phyloP scores from a whole-genome alignment of 2,797 vertebrate species.

The Myotis vivesi region DNA sequence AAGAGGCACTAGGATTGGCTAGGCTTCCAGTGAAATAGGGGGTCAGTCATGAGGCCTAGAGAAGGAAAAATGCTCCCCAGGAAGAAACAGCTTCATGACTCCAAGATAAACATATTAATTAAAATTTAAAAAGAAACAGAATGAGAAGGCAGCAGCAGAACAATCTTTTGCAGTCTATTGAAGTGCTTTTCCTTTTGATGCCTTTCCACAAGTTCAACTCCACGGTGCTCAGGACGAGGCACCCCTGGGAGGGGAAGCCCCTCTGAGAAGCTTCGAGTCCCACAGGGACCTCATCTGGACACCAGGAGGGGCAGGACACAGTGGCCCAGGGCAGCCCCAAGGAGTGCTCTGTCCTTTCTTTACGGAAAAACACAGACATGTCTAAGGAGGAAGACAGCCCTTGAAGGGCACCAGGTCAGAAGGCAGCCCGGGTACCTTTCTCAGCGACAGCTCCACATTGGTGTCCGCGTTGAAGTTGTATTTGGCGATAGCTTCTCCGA shows the following conservation, averaged over 20 bases:
- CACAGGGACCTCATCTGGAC: background rate
- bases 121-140: background rate
- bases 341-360: background rate
- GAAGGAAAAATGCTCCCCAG: background rate
- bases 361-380: background rate
- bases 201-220: background rate
- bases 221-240: accelerated
- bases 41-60: background rate
- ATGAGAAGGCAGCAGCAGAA: background rate
- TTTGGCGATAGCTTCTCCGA: slow-evolving; percentile 96
- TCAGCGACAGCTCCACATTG: slow-evolving; percentile 95
- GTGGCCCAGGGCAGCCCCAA: background rate
- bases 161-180: background rate
- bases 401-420: background rate
- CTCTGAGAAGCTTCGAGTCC: background rate
- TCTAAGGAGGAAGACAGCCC: background rate
- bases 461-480: slow-evolving; percentile 99
- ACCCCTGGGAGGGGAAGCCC: background rate
- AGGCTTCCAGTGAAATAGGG: background rate
- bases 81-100: background rate
- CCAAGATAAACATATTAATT: background rate
- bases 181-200: background rate
- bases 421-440: slow-evolving; percentile 88
- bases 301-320: background rate
- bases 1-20: background rate